A percentile compares a stretch with the other conserved stretches of the same genome.
Conservation (phyloP, 1,140 invertebrate genomes). For the Ceratosolen fusciceps region DNA sequence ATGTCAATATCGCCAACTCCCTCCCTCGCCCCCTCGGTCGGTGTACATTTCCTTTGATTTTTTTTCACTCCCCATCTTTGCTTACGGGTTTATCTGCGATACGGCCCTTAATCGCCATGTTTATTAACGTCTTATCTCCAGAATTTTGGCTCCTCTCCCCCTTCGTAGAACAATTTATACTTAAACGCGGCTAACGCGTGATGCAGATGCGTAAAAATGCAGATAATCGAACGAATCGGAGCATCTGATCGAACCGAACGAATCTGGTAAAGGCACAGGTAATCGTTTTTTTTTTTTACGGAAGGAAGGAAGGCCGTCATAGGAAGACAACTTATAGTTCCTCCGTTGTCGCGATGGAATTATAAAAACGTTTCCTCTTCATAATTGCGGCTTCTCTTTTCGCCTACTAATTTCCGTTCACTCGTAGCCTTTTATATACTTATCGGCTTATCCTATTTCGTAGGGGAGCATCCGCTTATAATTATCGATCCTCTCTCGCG, state of each 20-base stretch:
- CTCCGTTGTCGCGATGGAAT: no score
- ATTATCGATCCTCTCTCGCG: neutral
- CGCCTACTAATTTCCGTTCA: neutral
- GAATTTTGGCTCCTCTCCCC: neutral
- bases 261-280: no score
- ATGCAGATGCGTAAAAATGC: no score
- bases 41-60: constrained; percentile 13
- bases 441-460: constrained; percentile 27
- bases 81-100: neutral
- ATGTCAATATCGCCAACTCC: constrained; percentile 23
- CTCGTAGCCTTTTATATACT: constrained; percentile 4
- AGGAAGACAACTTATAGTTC: no score
- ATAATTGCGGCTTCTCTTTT: neutral
- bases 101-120: no score
- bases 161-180: neutral
- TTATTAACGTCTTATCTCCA: no score
- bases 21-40: constrained; percentile 5
- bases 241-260: no score
- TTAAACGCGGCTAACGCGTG: no score
- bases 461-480: neutral
- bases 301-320: no score
- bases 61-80: constrained; percentile 19
- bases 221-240: no score
- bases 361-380: neutral
- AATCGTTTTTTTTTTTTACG: no score